Evolutionary conservation across 2,797 vertebrate genomes (phyloP), one percentile per base, ranked within the genome.

Genomic region (Gambusia yucatana): DNA sequence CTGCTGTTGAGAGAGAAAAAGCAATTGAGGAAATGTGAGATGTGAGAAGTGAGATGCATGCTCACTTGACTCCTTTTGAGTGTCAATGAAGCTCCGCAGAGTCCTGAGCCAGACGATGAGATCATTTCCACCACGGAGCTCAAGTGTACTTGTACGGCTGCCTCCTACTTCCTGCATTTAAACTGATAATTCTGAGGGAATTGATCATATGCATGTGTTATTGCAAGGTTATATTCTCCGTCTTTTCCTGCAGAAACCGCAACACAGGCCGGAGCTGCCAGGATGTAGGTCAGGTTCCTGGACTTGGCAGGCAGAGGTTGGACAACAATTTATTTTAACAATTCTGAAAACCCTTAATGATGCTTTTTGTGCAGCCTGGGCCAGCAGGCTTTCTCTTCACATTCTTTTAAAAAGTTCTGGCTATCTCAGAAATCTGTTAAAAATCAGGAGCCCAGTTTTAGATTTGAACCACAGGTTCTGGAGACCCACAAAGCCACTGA

Each of bases 71-170:
- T 84, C 83, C 82, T 80, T 89, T 88, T 91, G 91, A 89, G 84
- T 91, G 92, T 94, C 91, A 87, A 20, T 76, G 59, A 90, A 88
- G 88, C 73, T 90, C 91, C 87, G 88, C 89, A 91, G 90, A 88
- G 83, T 46, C 80, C 80, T 81, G 73, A 57, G 86, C 92, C 92
- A 94, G 92, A 91, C 81, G 33, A 84, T 93, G 92, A 94, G 90
- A 84, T 95, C 90, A 94, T 93, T 93, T 91, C 88, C 89, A 92
- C 83, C 82, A n/a, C 17, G 76, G 92, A 91, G 84, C 74, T 88
- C 81, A 80, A 73, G 74, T 89, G 79, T 86, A 89, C 90, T 87
- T 88, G 84, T 82, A 84, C 4, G 75, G 74, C 85, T 84, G 78
- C 77, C 78, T 83, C 82, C 79, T 82, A 85, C 90, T 91, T 89